These are phyloP conservation scores for Nasalis larvatus DNA, from an alignment of 2,113 vertebrate genomes.

Conservation along the genomic window DNA sequence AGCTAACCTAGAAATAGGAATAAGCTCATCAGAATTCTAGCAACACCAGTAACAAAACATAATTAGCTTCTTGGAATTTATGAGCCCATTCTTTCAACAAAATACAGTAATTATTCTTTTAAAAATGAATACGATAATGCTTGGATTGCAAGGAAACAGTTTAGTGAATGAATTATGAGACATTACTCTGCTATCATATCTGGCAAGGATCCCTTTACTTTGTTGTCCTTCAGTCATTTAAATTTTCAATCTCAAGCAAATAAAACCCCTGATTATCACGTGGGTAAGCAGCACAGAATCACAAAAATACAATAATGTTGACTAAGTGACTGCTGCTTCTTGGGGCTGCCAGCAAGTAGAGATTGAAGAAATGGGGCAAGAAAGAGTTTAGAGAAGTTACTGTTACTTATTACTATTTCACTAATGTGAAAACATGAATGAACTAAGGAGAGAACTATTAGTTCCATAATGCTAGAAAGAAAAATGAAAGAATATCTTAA, in stretches of 20 bases:
- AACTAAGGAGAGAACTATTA: background rate
- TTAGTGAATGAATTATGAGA: conserved; percentile 18
- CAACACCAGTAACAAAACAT: conserved; percentile 50
- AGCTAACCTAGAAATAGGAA: conserved; percentile 60
- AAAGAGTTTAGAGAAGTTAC: background rate
- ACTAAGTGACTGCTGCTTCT: background rate
- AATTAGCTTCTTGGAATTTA: conserved; percentile 76
- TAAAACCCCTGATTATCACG: background rate
- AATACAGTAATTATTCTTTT: conserved; percentile 58
- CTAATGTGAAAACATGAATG: background rate
- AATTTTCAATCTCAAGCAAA: conserved; percentile 56
- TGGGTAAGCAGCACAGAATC: background rate
- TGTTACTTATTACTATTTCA: background rate
- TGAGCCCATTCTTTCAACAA: conserved; percentile 52
- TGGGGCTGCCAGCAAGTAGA: background rate
- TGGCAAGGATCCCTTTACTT: background rate
- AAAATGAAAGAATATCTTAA: background rate
- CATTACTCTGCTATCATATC: conserved; percentile 11
- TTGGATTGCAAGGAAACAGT: conserved; percentile 49
- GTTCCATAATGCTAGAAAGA: background rate
- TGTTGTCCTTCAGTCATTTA: conserved; percentile 17
- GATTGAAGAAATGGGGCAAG: background rate
- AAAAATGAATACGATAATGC: conserved; percentile 36
- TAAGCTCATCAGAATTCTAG: conserved; percentile 61
- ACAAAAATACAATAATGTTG: background rate